phyloP scores from a whole-genome alignment of 2,797 vertebrate species.

The Tachyglossus aculeatus region DNA sequence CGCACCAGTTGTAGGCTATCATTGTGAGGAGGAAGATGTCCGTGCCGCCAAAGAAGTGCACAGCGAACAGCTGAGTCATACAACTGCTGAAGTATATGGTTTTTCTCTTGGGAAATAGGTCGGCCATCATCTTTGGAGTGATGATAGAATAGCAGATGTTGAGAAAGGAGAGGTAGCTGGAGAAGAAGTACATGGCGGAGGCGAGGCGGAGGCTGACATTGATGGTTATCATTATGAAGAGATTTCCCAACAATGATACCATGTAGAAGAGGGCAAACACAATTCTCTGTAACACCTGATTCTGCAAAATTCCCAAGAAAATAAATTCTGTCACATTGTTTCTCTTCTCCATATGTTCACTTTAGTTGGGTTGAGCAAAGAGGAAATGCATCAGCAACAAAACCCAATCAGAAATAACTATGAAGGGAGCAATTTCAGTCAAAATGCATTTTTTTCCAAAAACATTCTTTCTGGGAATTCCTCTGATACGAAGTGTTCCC shows the following conservation, averaged over 20 bases:
- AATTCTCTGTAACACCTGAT: not conserved
- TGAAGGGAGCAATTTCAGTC: not conserved
- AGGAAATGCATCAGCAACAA: not conserved
- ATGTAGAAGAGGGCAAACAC: constrained; percentile 14
- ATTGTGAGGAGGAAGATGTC: constrained; percentile 50
- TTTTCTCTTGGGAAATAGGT: constrained; percentile 25
- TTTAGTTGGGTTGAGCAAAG: not conserved
- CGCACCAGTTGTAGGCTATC: constrained; percentile 28
- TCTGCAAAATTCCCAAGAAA: constrained; percentile 45
- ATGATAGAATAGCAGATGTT: constrained; percentile 52
- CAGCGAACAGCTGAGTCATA: constrained; percentile 45
- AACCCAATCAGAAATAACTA: not conserved
- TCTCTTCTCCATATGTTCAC: not conserved
- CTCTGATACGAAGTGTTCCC: not conserved
- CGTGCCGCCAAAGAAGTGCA: constrained; percentile 40
- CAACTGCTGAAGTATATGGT: constrained; percentile 44
- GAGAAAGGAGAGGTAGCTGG: constrained; percentile 42
- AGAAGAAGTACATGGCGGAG: constrained; percentile 52
- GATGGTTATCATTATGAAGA: constrained; percentile 27
- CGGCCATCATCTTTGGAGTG: constrained; percentile 37
- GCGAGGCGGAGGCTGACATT: constrained; percentile 11
- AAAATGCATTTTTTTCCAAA: too few species aligned
- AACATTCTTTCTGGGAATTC: not conserved
- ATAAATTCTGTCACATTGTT: constrained; percentile 39
- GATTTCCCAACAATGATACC: constrained; percentile 38